Percentiles rank a stretch among this genome's conserved stretches.
These are phyloP conservation scores for Dryas iulia DNA, from an alignment of 1,140 invertebrate species.

Conservation along the genomic window DNA sequence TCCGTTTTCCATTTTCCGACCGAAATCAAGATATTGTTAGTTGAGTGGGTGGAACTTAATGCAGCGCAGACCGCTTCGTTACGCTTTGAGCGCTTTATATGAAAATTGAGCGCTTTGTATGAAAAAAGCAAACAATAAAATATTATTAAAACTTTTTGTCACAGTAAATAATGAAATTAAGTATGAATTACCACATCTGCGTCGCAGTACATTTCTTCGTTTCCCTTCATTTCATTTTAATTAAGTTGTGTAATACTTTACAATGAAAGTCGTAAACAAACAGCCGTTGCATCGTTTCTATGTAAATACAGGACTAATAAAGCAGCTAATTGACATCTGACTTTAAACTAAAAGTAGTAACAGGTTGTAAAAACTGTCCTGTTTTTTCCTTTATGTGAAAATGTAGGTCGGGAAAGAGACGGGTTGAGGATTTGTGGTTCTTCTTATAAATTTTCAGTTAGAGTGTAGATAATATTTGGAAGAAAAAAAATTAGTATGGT, in stretches of 20 bases:
- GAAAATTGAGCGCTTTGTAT: too few relatives aligned
- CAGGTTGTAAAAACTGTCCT: constrained; percentile 18
- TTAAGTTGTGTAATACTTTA: constrained; percentile 32
- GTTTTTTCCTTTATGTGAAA: background rate
- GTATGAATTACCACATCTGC: constrained; percentile 32
- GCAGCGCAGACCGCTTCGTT: too few relatives aligned
- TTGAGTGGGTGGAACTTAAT: too few relatives aligned
- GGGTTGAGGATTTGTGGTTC: background rate
- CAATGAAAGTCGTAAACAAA: constrained; percentile 35
- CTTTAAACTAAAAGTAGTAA: constrained; percentile 30
- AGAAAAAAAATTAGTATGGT: too few relatives aligned
- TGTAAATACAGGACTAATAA: constrained; percentile 34
- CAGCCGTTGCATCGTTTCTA: constrained; percentile 35
- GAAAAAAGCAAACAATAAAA: background rate
- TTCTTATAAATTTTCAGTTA: background rate
- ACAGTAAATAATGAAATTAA: constrained; percentile 9
- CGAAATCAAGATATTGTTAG: too few relatives aligned
- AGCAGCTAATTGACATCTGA: constrained; percentile 33
- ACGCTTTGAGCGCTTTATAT: too few relatives aligned
- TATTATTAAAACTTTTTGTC: background rate
- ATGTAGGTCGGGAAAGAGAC: background rate
- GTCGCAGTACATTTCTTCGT: constrained; percentile 6
- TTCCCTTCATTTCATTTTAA: too few relatives aligned
- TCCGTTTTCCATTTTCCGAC: too few relatives aligned
- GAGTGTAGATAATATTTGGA: too few relatives aligned